A percentile compares a stretch with the other conserved stretches of the same genome.
phyloP scores from a whole-genome alignment of 2,888 invertebrate species.

The Troides aeacus region DNA sequence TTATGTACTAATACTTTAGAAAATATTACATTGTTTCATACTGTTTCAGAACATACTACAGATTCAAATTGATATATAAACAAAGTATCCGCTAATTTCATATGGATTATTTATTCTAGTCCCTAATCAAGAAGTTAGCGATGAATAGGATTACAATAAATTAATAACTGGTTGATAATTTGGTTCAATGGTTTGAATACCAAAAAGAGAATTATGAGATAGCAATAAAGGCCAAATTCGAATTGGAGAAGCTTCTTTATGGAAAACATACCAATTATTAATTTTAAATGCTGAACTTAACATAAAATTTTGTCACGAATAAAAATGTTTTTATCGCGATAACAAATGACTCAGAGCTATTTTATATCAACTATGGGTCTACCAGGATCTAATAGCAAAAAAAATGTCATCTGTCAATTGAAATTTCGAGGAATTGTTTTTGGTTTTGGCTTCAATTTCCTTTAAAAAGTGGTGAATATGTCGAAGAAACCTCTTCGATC shows the following conservation, averaged over 20 bases:
- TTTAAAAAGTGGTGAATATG: no score
- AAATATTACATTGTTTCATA: no score
- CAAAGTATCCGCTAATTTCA: constrained; percentile 9
- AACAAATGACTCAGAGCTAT: constrained; percentile 48
- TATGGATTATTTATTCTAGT: neutral
- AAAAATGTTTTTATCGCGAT: constrained; percentile 32
- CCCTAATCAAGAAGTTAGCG: constrained; percentile 19
- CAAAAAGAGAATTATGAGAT: constrained; percentile 36
- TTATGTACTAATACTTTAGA: no score
- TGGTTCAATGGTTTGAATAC: constrained; percentile 14
- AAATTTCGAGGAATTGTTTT: no score
- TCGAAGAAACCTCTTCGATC: no score
- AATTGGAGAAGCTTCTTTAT: constrained; percentile 37
- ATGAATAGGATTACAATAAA: constrained; percentile 20
- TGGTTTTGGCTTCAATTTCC: no score
- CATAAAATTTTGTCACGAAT: constrained; percentile 55
- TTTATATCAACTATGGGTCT: no score
- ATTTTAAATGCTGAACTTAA: constrained; percentile 60
- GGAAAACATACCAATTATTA: constrained; percentile 42
- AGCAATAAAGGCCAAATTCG: constrained; percentile 35
- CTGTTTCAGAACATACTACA: no score
- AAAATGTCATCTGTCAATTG: no score
- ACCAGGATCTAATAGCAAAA: no score
- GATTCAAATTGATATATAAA: neutral
- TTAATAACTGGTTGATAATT: constrained; percentile 15